Percentiles rank a stretch among this genome's conserved stretches.
These are phyloP conservation scores for Ochotona curzoniae DNA, from an alignment of 2,113 vertebrate species.

Conservation along the genomic window DNA sequence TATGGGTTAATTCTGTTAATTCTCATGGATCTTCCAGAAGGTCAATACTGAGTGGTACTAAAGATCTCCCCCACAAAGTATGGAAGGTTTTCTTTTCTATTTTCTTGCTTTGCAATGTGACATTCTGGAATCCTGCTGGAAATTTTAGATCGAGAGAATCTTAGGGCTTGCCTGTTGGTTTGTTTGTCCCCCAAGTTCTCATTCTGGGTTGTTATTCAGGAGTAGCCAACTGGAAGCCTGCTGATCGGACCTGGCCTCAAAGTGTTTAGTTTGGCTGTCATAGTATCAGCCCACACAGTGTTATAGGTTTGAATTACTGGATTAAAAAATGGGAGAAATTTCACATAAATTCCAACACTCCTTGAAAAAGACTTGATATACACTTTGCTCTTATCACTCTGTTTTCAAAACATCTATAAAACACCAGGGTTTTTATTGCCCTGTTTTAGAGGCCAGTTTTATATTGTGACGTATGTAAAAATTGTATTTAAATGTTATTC, in stretches of 20 bases:
- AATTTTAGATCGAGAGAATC: constrained; percentile 44
- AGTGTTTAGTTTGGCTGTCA: constrained; percentile 35
- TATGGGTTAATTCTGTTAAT: background rate
- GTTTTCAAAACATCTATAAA: background rate
- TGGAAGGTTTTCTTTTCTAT: background rate
- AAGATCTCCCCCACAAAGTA: background rate
- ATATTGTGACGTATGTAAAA: background rate
- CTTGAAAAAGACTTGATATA: constrained; percentile 42
- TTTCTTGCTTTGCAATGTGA: background rate
- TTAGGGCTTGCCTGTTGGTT: background rate
- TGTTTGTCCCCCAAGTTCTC: too few species aligned
- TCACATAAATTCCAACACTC: constrained; percentile 37
- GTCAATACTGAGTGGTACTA: background rate
- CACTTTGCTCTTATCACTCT: background rate
- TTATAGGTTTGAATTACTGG: constrained; percentile 35
- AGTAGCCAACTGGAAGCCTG: background rate
- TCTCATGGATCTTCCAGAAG: background rate
- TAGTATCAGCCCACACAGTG: background rate
- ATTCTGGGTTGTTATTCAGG: background rate
- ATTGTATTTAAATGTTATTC: background rate
- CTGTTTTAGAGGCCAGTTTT: background rate
- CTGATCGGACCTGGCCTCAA: background rate
- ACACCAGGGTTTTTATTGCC: background rate
- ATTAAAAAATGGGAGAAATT: background rate
- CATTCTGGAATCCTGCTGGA: constrained; percentile 63